Evolutionary conservation across 1,140 invertebrate genomes (phyloP).

Genomic region (Hyles vespertilio): DNA sequence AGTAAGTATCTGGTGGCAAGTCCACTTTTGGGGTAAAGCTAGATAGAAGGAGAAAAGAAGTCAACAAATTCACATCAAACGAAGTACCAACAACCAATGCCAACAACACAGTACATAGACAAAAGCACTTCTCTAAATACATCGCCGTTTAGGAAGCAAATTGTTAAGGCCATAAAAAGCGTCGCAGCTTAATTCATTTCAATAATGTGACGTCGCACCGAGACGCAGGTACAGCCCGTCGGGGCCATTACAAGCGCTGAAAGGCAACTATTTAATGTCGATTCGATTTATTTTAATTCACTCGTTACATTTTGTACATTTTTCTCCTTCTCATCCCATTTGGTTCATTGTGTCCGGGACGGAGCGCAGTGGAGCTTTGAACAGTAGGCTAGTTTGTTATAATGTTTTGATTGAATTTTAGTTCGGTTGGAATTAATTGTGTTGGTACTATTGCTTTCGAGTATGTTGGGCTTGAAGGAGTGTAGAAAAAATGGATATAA

Average conservation of each 20-base stretch:
- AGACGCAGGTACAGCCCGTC: not conserved
- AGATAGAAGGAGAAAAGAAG: no score
- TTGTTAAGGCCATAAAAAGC: no score
- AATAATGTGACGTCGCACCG: no score
- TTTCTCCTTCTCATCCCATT: conserved; percentile 15
- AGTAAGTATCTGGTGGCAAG: no score
- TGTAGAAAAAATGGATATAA: not conserved
- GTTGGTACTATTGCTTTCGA: not conserved
- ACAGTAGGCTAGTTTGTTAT: not conserved
- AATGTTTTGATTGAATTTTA: not conserved
- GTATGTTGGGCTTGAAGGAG: not conserved
- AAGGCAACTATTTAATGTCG: conserved; percentile 20
- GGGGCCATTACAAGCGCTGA: conserved; percentile 12
- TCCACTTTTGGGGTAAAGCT: no score
- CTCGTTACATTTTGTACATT: conserved; percentile 13
- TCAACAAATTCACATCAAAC: no score
- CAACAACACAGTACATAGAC: no score
- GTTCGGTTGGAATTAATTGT: not conserved
- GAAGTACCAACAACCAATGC: no score
- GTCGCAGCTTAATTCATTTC: no score
- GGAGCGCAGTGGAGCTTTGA: not conserved
- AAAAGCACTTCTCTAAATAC: no score
- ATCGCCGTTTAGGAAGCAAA: no score
- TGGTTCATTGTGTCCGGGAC: conserved; percentile 17
- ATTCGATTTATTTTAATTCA: conserved; percentile 24